phyloP scores from a whole-genome alignment of 2,113 vertebrate species.

The Protomyctophum bolini region DNA sequence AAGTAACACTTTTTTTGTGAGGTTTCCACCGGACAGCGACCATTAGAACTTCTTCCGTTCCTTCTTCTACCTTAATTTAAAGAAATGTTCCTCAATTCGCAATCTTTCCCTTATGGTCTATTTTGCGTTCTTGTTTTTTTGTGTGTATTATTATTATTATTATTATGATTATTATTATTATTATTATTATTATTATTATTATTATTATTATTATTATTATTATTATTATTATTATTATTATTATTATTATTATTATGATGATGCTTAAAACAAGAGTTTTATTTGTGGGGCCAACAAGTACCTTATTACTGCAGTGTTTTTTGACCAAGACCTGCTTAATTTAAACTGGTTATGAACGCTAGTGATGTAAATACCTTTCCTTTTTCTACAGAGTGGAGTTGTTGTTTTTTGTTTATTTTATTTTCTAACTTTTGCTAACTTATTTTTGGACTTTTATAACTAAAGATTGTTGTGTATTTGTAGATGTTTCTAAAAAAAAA shows the following conservation, averaged over 20 bases:
- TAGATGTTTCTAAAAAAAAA: constrained; percentile 73
- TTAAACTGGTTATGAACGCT: constrained; percentile 76
- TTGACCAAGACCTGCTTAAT: constrained; percentile 89
- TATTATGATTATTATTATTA: constrained; percentile 46
- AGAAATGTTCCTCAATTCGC: constrained; percentile 53
- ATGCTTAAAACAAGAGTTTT: constrained; percentile 67
- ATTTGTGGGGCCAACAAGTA: constrained; percentile 86
- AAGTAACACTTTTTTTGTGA: no score
- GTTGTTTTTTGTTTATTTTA: constrained; percentile 83
- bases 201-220: no score
- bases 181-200: no score
- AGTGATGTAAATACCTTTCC: constrained; percentile 85
- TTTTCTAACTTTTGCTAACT: constrained; percentile 93
- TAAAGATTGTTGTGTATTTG: constrained; percentile 91
- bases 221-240: no score
- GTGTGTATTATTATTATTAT: constrained; percentile 76
- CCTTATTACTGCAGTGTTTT: constrained; percentile 78
- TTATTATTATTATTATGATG: constrained; percentile 77
- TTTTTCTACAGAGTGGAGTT: constrained; percentile 86
- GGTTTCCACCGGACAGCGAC: no score
- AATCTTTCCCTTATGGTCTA: constrained; percentile 67
- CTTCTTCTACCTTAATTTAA: constrained; percentile 69
- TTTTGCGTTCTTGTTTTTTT: constrained; percentile 76
- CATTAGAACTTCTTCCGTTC: constrained; percentile 24
- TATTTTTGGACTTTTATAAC: constrained; percentile 94